Conservation (phyloP, 2,888 invertebrate genomes). For the Caenorhabditis japonica region DNA sequence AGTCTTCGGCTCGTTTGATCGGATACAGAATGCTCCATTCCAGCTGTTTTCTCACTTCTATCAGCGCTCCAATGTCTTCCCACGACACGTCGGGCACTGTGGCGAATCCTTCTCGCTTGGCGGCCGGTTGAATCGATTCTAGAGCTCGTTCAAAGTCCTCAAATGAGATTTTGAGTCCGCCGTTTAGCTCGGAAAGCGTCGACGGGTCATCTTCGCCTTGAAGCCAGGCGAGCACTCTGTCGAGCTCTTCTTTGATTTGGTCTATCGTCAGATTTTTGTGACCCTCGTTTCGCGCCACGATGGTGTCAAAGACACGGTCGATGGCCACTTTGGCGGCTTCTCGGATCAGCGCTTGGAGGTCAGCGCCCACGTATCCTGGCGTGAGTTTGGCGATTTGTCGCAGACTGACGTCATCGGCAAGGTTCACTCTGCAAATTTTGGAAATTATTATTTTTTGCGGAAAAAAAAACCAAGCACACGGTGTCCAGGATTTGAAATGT, state of each 20-base stretch:
- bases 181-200: conserved; percentile 58
- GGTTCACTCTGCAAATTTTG: conserved; percentile 81
- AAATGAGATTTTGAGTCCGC: conserved; percentile 56
- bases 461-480: too few species aligned
- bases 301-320: conserved; percentile 80
- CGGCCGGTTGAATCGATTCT: conserved; percentile 54
- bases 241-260: conserved; percentile 65
- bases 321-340: conserved; percentile 91
- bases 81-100: conserved; percentile 97
- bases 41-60: conserved; percentile 89
- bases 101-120: conserved; percentile 90
- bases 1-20: conserved; percentile 87
- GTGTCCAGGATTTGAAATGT: too few species aligned
- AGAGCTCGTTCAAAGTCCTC: conserved; percentile 71
- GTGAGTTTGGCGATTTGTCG: conserved; percentile 86
- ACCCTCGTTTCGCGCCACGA: conserved; percentile 55
- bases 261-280: conserved; percentile 59
- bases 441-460: too few species aligned
- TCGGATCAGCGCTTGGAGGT: conserved; percentile 81
- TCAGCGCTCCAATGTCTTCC: conserved; percentile 94
- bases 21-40: conserved; percentile 92
- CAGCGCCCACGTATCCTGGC: conserved; percentile 96
- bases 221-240: conserved; percentile 68
- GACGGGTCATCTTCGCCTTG: conserved; percentile 67
- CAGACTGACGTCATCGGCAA: conserved; percentile 84